phyloP scores from a whole-genome alignment of 2,113 vertebrate species.

The Cryptomyrus ogoouensis region DNA sequence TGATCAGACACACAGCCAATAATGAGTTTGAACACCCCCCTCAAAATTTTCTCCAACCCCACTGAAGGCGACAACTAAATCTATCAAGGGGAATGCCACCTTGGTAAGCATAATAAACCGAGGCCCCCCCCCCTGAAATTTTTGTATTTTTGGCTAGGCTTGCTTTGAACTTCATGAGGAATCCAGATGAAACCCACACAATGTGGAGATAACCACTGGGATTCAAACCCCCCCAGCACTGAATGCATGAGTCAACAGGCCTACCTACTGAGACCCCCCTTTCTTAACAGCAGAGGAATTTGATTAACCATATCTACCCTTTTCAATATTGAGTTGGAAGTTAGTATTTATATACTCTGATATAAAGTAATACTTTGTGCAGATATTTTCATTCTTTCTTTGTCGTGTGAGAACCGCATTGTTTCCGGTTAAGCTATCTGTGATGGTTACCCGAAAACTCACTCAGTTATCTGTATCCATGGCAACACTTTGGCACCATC shows the following conservation, averaged over 20 bases:
- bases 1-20: not conserved
- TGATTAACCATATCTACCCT: not conserved
- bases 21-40: not conserved
- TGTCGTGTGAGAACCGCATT: not conserved
- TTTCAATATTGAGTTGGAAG: not conserved
- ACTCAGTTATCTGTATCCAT: slow-evolving; percentile 13
- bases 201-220: not conserved
- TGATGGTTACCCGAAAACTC: not conserved
- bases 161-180: not conserved
- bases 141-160: not conserved
- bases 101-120: not conserved
- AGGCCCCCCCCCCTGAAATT: not conserved
- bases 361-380: not conserved
- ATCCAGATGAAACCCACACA: not conserved
- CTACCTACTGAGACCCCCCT: not conserved
- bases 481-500: slow-evolving; percentile 12
- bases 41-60: not conserved
- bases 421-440: not conserved
- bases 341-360: not conserved
- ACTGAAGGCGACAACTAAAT: not conserved
- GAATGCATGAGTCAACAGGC: not conserved
- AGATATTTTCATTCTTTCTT: not conserved
- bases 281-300: not conserved
- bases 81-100: not conserved
- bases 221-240: not conserved